A percentile compares a stretch with the other conserved stretches of the same genome.
These are phyloP conservation scores for Protophormia terraenovae DNA, from an alignment of 2,888 invertebrate species.

Conservation along the genomic window DNA sequence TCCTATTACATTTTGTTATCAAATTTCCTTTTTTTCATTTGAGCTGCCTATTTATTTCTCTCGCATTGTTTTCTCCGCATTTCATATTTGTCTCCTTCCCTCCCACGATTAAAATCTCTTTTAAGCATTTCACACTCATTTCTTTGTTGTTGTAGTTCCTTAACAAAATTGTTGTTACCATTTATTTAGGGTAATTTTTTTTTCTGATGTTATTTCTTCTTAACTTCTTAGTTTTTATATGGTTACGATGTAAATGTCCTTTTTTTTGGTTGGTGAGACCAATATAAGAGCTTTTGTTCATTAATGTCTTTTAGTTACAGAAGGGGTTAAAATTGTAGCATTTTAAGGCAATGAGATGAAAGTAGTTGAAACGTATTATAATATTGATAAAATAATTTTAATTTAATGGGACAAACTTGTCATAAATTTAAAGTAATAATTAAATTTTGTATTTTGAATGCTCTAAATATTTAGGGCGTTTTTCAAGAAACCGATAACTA, in stretches of 20 bases:
- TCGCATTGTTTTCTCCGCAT: background rate
- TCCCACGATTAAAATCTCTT: background rate
- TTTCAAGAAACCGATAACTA: background rate
- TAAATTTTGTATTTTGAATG: background rate
- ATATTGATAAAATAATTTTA: no score
- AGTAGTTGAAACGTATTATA: no score
- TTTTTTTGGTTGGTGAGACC: background rate
- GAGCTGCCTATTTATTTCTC: background rate
- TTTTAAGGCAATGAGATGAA: no score
- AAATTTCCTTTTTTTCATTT: background rate
- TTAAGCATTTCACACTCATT: background rate
- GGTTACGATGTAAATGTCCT: background rate
- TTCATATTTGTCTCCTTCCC: background rate
- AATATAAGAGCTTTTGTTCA: conserved; percentile 37
- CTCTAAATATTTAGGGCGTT: background rate
- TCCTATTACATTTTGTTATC: background rate
- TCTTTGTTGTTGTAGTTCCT: background rate
- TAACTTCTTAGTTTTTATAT: background rate
- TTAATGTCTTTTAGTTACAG: background rate
- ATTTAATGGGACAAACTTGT: background rate
- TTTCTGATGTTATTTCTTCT: background rate
- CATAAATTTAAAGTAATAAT: background rate
- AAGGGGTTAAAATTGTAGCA: background rate
- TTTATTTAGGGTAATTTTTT: background rate
- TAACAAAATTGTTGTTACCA: background rate